These are phyloP conservation scores for Perithous albicinctus DNA, from an alignment of 2,888 invertebrate species.

Conservation along the genomic window DNA sequence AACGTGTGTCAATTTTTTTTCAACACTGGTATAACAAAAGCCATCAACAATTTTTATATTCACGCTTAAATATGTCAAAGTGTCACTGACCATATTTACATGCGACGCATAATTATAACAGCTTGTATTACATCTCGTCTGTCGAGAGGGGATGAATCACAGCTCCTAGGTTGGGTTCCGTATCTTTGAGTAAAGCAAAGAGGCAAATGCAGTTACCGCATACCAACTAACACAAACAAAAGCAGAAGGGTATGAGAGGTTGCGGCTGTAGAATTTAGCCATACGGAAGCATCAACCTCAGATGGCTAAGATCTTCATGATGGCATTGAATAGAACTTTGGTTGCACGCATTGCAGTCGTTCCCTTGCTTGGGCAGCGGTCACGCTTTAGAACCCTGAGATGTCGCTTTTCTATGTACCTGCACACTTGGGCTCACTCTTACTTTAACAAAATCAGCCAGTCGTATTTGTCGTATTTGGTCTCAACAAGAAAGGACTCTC, in stretches of 20 bases:
- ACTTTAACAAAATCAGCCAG: conserved; percentile 41
- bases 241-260: conserved; percentile 1
- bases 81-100: background rate
- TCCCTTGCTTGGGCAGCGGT: conserved; percentile 34
- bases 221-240: background rate
- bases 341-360: conserved; percentile 30
- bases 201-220: background rate
- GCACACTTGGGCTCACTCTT: conserved; percentile 7
- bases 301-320: conserved; percentile 47
- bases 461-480: conserved; percentile 28
- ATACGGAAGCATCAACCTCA: conserved; percentile 60
- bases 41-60: too few relatives aligned
- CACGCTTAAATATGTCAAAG: background rate
- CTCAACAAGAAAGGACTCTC: conserved; percentile 23
- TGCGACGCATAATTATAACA: background rate
- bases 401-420: conserved; percentile 43
- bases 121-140: background rate
- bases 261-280: conserved; percentile 47
- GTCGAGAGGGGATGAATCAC: background rate
- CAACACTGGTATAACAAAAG: too few relatives aligned
- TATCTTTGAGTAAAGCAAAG: background rate
- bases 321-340: conserved; percentile 46
- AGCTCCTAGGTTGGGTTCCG: background rate
- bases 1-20: too few relatives aligned
- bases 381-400: conserved; percentile 30